Conservation (phyloP, 64 coral and sea anemone genomes). For the Actinia tenebrosa region DNA sequence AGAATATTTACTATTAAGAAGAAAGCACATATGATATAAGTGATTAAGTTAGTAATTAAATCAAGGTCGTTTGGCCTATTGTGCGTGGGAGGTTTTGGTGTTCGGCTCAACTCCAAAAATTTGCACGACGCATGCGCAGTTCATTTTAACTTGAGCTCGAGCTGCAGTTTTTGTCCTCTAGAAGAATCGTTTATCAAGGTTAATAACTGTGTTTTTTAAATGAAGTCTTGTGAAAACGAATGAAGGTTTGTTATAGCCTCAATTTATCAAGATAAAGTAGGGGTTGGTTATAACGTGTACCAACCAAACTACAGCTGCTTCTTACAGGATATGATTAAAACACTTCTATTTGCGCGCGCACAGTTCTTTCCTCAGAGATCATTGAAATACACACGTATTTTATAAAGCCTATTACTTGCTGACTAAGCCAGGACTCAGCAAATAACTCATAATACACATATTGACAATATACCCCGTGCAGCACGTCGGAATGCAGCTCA, state of each 20-base stretch:
- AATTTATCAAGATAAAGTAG: too few relatives aligned
- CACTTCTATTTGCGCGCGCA: too few relatives aligned
- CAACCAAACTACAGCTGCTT: too few relatives aligned
- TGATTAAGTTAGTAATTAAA: neutral
- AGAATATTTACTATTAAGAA: neutral
- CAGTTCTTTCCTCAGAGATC: too few relatives aligned
- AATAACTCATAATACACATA: neutral
- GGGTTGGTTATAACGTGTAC: too few relatives aligned
- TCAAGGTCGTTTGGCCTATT: neutral
- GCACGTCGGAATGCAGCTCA: too few relatives aligned
- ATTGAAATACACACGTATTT: neutral
- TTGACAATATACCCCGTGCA: too few relatives aligned
- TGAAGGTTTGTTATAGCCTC: too few relatives aligned
- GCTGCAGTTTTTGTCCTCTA: neutral
- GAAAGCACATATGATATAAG: neutral
- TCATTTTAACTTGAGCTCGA: neutral
- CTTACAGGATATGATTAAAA: too few relatives aligned
- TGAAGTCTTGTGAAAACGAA: too few relatives aligned
- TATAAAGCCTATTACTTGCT: neutral
- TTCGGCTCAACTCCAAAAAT: neutral
- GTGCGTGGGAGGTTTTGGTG: neutral
- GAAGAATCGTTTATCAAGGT: neutral
- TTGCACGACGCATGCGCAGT: neutral
- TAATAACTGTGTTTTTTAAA: neutral
- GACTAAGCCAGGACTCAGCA: neutral